phyloP scores from a whole-genome alignment of 2,113 vertebrate species.

The Gobiocypris rarus region DNA sequence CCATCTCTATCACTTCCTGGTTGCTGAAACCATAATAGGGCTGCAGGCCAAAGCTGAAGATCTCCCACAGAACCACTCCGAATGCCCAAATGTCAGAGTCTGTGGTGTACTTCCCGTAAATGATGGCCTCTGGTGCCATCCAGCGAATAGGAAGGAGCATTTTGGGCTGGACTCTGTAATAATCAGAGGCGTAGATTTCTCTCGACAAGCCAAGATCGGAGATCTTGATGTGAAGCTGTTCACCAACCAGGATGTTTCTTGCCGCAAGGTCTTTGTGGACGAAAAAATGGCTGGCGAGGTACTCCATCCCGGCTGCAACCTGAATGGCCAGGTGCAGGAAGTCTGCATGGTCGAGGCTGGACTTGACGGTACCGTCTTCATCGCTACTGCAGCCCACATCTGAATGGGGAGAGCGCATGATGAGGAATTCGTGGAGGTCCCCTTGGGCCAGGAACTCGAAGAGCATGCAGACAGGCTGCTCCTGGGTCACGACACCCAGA shows the following conservation, averaged over 20 bases:
- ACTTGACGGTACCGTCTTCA: constrained; percentile 94
- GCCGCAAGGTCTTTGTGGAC: constrained; percentile 96
- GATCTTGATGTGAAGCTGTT: constrained; percentile 96
- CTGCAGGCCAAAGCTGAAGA: constrained; percentile 97
- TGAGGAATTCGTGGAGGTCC: constrained; percentile 97
- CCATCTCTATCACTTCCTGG: constrained; percentile 98
- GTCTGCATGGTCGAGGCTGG: constrained; percentile 94
- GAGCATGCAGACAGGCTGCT: constrained; percentile 94
- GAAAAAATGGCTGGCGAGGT: constrained; percentile 90
- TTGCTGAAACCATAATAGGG: constrained; percentile 97
- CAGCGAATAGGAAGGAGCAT: constrained; percentile 93
- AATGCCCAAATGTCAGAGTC: constrained; percentile 98
- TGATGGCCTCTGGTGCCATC: constrained; percentile 95
- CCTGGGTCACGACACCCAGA: constrained; percentile 92
- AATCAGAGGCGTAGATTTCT: constrained; percentile 94
- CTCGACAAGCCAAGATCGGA: constrained; percentile 96
- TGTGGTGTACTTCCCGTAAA: constrained; percentile 94
- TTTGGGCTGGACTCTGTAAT: constrained; percentile 91
- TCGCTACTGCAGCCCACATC: constrained; percentile 98
- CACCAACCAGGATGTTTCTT: constrained; percentile 93
- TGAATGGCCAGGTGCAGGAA: constrained; percentile 94
- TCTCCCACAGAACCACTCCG: constrained; percentile 96
- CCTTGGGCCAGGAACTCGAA: constrained; percentile 95
- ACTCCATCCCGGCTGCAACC: constrained; percentile 97
- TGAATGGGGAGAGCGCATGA: constrained; percentile 95